Base-by-base conservation (phyloP, 1,140 invertebrate species). In the Ceratoteleas bidentatus region DNA sequence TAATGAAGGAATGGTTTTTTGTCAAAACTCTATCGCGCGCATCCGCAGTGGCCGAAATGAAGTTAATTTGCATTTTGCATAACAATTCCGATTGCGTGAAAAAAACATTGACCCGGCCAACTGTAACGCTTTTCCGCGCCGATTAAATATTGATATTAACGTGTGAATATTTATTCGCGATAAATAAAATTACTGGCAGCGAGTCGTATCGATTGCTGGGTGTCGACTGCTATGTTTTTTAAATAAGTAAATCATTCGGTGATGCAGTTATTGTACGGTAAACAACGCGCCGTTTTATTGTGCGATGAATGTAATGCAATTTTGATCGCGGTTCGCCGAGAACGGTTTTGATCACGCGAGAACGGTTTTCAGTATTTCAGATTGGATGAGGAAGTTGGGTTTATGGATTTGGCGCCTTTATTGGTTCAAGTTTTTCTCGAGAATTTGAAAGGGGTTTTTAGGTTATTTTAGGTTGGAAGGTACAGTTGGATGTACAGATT, bases 141-240 rank as follows among this genome's bases (percentile, higher is more conserved):
- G 58, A 73, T 58, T 76, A 53, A 76, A 76, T 76, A 61, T 76
- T 76, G 62, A 76, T 76, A 76, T 68, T 66, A 68, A 6, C 47
- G 43, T 49, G 40, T 38, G 54, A 45, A 68, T 68, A 76, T 61
- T 68, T 68, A 68, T 68, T 68, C 57, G 38, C 11, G 54, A 66
- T 53, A 64, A 69, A 77, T 77, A 62, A 75, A 52, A 70, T 69
- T 57, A 69, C 69, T 64, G 69, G 64, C 58, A 61, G 65, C 11
- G 43, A 43, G 24, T 0, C 4, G 32, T 65, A 74, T 74, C 15
- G 72, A 73, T 74, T 74, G n/a, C 58, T 73, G 10, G 33, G 15
- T 33, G 13, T 9, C 11, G 11, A 52, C 52, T 15, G 24, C 45
- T 38, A 64, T 50, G 38, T 66, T 60, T 74, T 75, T 75, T 75